These are phyloP conservation scores for Scaptomyza hsui DNA, from an alignment of 1,140 invertebrate genomes.

Conservation along the genomic window DNA sequence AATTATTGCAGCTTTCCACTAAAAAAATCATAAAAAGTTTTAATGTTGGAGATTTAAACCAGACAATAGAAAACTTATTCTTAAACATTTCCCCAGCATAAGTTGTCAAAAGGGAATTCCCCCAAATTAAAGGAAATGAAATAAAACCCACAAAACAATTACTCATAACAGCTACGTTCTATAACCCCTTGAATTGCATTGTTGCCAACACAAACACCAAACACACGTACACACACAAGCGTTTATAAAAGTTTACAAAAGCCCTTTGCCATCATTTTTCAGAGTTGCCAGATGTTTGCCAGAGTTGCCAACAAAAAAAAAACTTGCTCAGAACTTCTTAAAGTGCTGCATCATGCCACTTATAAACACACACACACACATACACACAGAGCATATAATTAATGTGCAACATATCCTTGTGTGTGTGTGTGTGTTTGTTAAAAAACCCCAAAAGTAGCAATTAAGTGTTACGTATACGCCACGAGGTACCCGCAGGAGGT, in stretches of 20 bases:
- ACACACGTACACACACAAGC: neutral
- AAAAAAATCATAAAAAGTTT: neutral
- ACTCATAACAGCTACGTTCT: constrained; percentile 14
- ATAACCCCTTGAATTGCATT: constrained; percentile 16
- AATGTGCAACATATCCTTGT: constrained; percentile 16
- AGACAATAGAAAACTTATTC: neutral
- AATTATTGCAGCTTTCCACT: neutral
- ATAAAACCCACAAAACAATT: constrained; percentile 7
- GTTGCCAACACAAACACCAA: constrained; percentile 8
- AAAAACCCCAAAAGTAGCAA: constrained; percentile 45
- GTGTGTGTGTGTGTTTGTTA: neutral
- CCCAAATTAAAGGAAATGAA: neutral
- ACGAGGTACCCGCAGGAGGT: constrained; percentile 5
- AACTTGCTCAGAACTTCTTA: constrained; percentile 36
- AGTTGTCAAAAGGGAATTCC: neutral
- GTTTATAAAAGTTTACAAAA: constrained; percentile 26
- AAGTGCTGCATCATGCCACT: constrained; percentile 49
- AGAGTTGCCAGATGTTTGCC: constrained; percentile 35
- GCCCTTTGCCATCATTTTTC: constrained; percentile 10
- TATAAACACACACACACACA: neutral
- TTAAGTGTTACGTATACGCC: constrained; percentile 60
- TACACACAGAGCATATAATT: constrained; percentile 30
- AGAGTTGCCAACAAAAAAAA: constrained; percentile 20
- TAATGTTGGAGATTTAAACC: neutral
- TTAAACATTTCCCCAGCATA: neutral